Conservation (phyloP, 2,888 invertebrate species). For the Ephialtes manifestator region DNA sequence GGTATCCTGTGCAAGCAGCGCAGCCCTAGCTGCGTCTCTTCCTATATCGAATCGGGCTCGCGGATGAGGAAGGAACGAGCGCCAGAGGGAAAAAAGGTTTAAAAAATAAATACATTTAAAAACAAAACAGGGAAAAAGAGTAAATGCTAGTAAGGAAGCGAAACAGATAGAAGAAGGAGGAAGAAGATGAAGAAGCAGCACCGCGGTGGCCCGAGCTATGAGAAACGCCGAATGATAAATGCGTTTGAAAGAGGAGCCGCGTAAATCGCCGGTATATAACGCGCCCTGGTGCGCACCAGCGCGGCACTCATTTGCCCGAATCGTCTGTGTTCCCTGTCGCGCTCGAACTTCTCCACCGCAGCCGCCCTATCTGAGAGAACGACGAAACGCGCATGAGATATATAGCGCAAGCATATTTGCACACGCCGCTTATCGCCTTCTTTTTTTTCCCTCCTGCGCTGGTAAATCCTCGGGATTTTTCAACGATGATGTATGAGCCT, state of each 20-base stretch:
- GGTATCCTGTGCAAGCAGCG: constrained; percentile 20
- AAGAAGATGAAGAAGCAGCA: neutral
- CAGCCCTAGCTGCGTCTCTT: constrained; percentile 9
- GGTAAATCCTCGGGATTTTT: constrained; percentile 25
- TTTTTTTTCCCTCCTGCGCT: neutral
- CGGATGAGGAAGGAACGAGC: constrained; percentile 74
- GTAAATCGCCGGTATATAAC: constrained; percentile 75
- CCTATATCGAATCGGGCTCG: constrained; percentile 76
- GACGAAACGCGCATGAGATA: constrained; percentile 48
- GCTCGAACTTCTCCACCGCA: constrained; percentile 2
- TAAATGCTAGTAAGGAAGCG: neutral
- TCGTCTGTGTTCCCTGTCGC: constrained; percentile 33
- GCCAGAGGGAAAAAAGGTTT: constrained; percentile 69
- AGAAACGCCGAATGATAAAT: constrained; percentile 56
- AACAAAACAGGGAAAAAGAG: constrained; percentile 24
- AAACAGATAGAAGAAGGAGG: neutral
- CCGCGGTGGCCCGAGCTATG: constrained; percentile 20
- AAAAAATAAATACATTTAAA: too few relatives aligned
- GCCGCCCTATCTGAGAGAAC: constrained; percentile 44
- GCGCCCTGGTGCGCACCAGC: constrained; percentile 35
- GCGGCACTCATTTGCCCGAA: constrained; percentile 59
- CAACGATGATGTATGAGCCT: constrained; percentile 62
- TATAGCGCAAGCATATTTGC: constrained; percentile 42
- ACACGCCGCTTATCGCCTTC: constrained; percentile 42
- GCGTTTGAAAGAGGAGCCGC: constrained; percentile 74